A percentile compares a stretch with the other conserved stretches of the same genome.
phyloP scores from a whole-genome alignment of 2,888 invertebrate species.

The Nymphalis c-album region DNA sequence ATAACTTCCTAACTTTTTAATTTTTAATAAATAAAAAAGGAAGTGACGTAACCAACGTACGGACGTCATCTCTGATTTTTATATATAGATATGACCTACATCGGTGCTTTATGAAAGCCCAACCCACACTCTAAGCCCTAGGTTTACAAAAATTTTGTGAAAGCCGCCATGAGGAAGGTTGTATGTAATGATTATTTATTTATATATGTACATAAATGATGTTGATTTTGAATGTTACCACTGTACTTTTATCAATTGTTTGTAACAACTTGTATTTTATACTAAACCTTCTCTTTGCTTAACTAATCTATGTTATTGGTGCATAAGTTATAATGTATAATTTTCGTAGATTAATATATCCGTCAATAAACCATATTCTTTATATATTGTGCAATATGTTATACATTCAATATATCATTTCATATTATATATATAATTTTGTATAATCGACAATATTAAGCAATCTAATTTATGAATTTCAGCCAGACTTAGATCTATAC shows the following conservation, averaged over 20 bases:
- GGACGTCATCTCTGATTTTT: slow-evolving; percentile 10
- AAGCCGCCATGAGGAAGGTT: slow-evolving; percentile 11
- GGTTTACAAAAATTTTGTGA: slow-evolving; percentile 20
- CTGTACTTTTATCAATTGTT: background rate
- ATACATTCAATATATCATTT: too few relatives aligned
- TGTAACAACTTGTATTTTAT: too few relatives aligned
- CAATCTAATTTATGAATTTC: slow-evolving; percentile 26
- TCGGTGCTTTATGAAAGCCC: slow-evolving; percentile 10
- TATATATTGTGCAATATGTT: too few relatives aligned
- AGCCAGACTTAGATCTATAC: slow-evolving; percentile 19
- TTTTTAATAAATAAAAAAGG: too few relatives aligned
- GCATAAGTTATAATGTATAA: too few relatives aligned
- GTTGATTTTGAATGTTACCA: background rate
- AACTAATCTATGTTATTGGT: too few relatives aligned
- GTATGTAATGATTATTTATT: background rate
- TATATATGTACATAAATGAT: background rate
- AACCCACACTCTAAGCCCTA: slow-evolving; percentile 9
- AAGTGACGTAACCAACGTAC: background rate
- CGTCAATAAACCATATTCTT: too few relatives aligned
- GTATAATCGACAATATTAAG: slow-evolving; percentile 19
- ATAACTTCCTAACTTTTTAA: too few relatives aligned
- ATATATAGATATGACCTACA: slow-evolving; percentile 13
- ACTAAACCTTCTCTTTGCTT: too few relatives aligned
- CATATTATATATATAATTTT: background rate
- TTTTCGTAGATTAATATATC: too few relatives aligned